A percentile compares a stretch with the other conserved stretches of the same genome.
Conservation (phyloP, 2,113 vertebrate genomes). For the Otocyon megalotis region DNA sequence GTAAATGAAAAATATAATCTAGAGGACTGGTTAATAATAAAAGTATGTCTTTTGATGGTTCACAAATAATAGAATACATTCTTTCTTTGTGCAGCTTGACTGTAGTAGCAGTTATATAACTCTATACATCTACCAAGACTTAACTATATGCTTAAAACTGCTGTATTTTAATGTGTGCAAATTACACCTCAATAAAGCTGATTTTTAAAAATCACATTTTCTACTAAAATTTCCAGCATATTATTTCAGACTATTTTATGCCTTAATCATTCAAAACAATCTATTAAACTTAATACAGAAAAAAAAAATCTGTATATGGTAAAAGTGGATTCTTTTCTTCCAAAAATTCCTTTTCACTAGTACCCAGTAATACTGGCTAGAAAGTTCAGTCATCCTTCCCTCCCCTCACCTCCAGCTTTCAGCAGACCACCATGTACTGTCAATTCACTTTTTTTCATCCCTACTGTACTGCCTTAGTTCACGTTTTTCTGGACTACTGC, state of each 20-base stretch:
- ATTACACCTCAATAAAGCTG: background rate
- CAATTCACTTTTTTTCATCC: background rate
- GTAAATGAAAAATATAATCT: constrained; percentile 25
- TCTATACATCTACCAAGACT: background rate
- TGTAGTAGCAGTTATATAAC: background rate
- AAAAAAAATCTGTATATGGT: background rate
- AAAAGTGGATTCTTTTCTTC: background rate
- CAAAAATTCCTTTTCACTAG: background rate
- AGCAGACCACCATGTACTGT: background rate
- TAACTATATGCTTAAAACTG: background rate
- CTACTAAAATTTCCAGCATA: background rate
- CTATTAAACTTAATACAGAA: background rate
- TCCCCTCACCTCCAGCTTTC: background rate
- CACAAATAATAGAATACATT: constrained; percentile 3
- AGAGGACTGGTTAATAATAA: background rate
- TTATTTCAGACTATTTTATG: constrained; percentile 8
- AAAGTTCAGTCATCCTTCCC: background rate
- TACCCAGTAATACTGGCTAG: background rate
- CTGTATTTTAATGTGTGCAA: background rate
- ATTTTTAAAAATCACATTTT: constrained; percentile 11
- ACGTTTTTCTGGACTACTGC: background rate
- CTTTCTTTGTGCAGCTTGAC: background rate
- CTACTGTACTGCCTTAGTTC: background rate
- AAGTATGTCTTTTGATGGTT: constrained; percentile 13
- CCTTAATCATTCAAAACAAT: constrained; percentile 2